phyloP scores from a whole-genome alignment of 2,113 vertebrate species.

The Pithys albifrons region DNA sequence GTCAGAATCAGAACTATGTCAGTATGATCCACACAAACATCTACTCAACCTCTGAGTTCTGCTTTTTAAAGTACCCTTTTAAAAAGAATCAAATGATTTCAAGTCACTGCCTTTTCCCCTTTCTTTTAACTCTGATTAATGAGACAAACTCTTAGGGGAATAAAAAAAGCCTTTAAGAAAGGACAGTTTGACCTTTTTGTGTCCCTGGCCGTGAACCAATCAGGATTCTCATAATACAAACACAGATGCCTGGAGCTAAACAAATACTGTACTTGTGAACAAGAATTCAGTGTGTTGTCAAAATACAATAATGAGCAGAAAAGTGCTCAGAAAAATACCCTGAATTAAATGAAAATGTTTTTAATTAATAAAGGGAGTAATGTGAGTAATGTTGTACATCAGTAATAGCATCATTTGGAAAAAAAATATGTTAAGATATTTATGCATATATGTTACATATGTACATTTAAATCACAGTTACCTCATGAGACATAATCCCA shows the following conservation, averaged over 20 bases:
- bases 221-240: slow-evolving; percentile 94
- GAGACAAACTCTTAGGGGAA: slow-evolving; percentile 76
- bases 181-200: slow-evolving; percentile 92
- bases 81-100: slow-evolving; percentile 77
- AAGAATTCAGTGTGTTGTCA: slow-evolving; percentile 83
- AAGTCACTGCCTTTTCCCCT: slow-evolving; percentile 70
- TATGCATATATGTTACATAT: slow-evolving; percentile 6
- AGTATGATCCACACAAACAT: slow-evolving; percentile 78
- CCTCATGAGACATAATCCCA: not conserved
- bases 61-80: slow-evolving; percentile 76
- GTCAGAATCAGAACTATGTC: slow-evolving; percentile 82
- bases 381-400: not conserved
- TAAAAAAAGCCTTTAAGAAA: slow-evolving; percentile 77
- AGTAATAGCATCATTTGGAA: slow-evolving; percentile 28
- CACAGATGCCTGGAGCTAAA: slow-evolving; percentile 94
- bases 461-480: slow-evolving; percentile 14
- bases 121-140: slow-evolving; percentile 81
- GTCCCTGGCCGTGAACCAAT: slow-evolving; percentile 93
- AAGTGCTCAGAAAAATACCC: slow-evolving; percentile 73
- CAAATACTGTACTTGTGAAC: slow-evolving; percentile 84
- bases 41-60: slow-evolving; percentile 75
- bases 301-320: slow-evolving; percentile 79
- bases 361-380: slow-evolving; percentile 50
- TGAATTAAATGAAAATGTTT: slow-evolving; percentile 62
- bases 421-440: slow-evolving; percentile 41